Conservation (phyloP, 2,888 invertebrate genomes). For the Malacosoma neustria region DNA sequence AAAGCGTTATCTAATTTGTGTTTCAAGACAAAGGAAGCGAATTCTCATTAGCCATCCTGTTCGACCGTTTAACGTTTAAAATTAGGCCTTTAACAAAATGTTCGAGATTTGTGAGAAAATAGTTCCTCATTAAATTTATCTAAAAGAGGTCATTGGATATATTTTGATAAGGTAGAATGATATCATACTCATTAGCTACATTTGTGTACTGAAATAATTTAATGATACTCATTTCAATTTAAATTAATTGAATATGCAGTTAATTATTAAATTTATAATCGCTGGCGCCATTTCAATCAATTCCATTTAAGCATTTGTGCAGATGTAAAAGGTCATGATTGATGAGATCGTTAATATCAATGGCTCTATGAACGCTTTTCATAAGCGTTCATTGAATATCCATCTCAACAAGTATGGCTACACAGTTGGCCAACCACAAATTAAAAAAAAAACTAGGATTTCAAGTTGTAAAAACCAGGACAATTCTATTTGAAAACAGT, state of each 20-base stretch:
- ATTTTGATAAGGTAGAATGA: slow-evolving; percentile 20
- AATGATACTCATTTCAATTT: slow-evolving; percentile 7
- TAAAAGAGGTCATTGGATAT: slow-evolving; percentile 24
- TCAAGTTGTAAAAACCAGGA: too few relatives aligned
- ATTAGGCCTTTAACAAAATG: slow-evolving; percentile 4
- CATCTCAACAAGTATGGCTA: slow-evolving; percentile 31
- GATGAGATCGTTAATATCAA: slow-evolving; percentile 26
- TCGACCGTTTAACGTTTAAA: slow-evolving; percentile 22
- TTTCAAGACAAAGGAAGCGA: slow-evolving; percentile 56
- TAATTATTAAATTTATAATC: slow-evolving; percentile 16
- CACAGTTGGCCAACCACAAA: too few relatives aligned
- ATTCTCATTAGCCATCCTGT: slow-evolving; percentile 41
- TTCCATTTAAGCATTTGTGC: background rate
- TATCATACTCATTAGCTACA: slow-evolving; percentile 23
- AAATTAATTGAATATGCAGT: slow-evolving; percentile 7
- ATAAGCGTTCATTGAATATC: slow-evolving; percentile 47
- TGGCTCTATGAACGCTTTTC: slow-evolving; percentile 31
- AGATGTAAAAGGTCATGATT: slow-evolving; percentile 19
- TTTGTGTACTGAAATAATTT: background rate
- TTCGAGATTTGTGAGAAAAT: slow-evolving; percentile 3
- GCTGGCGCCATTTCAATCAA: background rate
- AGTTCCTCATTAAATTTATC: slow-evolving; percentile 17
- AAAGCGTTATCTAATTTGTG: slow-evolving; percentile 51
- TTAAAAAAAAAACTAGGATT: too few relatives aligned
- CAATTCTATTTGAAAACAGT: too few relatives aligned